Base-by-base conservation (phyloP, 2,888 invertebrate genomes). In the Strigamia transsilvanica region DNA sequence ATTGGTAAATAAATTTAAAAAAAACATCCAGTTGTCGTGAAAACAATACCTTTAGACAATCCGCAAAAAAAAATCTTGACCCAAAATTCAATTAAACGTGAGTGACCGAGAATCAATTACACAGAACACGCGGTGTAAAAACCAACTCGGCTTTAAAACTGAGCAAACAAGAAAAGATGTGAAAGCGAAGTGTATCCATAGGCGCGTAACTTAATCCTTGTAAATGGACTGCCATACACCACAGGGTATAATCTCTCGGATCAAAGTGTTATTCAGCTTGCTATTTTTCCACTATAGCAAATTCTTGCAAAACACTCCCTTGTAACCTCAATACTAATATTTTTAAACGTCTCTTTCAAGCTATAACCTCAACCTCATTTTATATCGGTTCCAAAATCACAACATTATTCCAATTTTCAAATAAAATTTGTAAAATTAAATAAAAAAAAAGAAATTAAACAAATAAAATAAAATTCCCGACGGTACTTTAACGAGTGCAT, bases 211-310 rank as follows among this genome's bases (percentile, higher is more conserved):
- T 61, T 61, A 61, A 61, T 61, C 61, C 61, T 61, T 61, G 61
- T 61, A 61, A 61, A 61, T 61, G 21, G 61, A 61, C 61, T 61
- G 61, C 61, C 61, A 61, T 18, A 61, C 23, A 18, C 61, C 61
- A 61, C 61, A 61, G 23, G 61, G 61, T 61, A 61, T 61, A 61
- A 61, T 61, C 61, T n/a, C 21, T 61, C 18, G 61, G 61, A 61
- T 61, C 61, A 61, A 61, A 61, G 61, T 61, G 61, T 61, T 10
- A 46, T 23, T 23, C 21, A 18, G 61, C 18, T 61, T 61, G 61
- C 61, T 10, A 23, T 61, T 61, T 23, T 18, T 6, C 18, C 23
- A 38, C 0, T 38, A 6, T 61, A 61, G 23, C 61, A 23, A 61
- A 61, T 61, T 61, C 61, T 61, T 61, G 18, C 23, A 23, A 18